Evolutionary conservation across 2,113 vertebrate genomes (phyloP).

Genomic region (Proteles cristata): DNA sequence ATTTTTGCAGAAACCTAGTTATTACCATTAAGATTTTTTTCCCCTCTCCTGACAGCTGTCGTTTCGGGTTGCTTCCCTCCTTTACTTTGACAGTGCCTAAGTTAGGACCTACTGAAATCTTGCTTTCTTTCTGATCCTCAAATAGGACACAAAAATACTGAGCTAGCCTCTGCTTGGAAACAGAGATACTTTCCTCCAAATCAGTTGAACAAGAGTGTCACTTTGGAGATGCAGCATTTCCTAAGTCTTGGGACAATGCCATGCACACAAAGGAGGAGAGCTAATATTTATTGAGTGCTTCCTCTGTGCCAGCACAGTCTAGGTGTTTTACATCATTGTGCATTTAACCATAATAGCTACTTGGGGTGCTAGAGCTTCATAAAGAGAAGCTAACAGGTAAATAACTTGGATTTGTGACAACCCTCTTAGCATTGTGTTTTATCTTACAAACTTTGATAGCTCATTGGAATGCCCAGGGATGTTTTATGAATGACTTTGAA

Average conservation of each 20-base stretch:
- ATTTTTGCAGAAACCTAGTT: slow-evolving; percentile 55
- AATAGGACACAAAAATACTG: background rate
- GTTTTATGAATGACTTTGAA: slow-evolving; percentile 41
- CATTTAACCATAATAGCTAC: slow-evolving; percentile 2
- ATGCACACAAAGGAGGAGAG: background rate
- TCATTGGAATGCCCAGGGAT: slow-evolving; percentile 35
- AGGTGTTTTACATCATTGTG: background rate
- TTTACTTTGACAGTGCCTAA: background rate
- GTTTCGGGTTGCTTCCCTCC: slow-evolving; percentile 43
- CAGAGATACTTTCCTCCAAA: background rate
- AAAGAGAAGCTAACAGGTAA: slow-evolving; percentile 50
- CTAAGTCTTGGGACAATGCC: background rate
- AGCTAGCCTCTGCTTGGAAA: background rate
- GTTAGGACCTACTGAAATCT: slow-evolving; percentile 44
- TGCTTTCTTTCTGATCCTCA: slow-evolving; percentile 42
- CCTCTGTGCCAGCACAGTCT: background rate
- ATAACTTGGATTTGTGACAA: slow-evolving; percentile 30
- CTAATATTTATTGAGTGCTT: background rate
- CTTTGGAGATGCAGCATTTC: slow-evolving; percentile 25
- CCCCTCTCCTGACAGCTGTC: slow-evolving; percentile 33
- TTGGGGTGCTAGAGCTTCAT: slow-evolving; percentile 9
- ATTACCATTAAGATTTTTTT: background rate
- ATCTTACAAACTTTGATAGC: slow-evolving; percentile 44
- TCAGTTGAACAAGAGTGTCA: background rate
- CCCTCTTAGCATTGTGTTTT: slow-evolving; percentile 29